Conservation (phyloP, 2,888 invertebrate species). For the Pristionchus fissidentatus region DNA sequence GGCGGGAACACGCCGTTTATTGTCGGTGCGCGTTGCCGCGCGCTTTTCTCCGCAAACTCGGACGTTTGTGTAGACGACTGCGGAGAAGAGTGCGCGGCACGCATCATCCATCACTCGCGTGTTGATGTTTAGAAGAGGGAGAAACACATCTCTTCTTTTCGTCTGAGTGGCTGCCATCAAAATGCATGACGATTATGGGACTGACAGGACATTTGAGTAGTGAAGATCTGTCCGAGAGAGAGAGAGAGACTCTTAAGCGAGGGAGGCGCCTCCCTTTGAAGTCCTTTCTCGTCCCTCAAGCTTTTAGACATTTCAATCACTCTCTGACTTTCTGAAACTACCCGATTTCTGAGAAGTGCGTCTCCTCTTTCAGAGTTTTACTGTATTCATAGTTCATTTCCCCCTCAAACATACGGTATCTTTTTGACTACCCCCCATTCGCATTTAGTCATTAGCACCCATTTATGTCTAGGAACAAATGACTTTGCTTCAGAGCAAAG, state of each 20-base stretch:
- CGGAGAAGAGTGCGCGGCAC: constrained; percentile 30
- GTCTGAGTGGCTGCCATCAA: neutral
- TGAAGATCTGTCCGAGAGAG: neutral
- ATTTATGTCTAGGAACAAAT: no score
- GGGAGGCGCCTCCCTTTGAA: constrained; percentile 16
- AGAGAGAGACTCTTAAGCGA: neutral
- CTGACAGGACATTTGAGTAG: neutral
- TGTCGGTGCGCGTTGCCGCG: constrained; percentile 30
- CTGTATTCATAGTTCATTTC: no score
- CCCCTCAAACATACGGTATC: no score
- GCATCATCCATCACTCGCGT: constrained; percentile 23
- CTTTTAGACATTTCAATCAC: constrained; percentile 28
- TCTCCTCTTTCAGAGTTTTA: no score
- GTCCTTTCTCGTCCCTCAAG: no score
- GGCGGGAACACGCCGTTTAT: no score
- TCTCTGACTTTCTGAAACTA: constrained; percentile 8
- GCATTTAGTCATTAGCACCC: no score
- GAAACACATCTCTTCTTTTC: neutral
- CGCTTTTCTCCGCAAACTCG: constrained; percentile 3
- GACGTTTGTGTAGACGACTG: neutral
- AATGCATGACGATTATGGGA: constrained; percentile 32
- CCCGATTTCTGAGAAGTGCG: neutral
- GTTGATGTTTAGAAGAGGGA: constrained; percentile 24
- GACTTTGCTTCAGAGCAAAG: no score
- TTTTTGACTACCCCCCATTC: no score